A percentile compares a stretch with the other conserved stretches of the same genome.
Evolutionary conservation across 2,113 vertebrate species (phyloP).

Genomic region (Piprites chloris): DNA sequence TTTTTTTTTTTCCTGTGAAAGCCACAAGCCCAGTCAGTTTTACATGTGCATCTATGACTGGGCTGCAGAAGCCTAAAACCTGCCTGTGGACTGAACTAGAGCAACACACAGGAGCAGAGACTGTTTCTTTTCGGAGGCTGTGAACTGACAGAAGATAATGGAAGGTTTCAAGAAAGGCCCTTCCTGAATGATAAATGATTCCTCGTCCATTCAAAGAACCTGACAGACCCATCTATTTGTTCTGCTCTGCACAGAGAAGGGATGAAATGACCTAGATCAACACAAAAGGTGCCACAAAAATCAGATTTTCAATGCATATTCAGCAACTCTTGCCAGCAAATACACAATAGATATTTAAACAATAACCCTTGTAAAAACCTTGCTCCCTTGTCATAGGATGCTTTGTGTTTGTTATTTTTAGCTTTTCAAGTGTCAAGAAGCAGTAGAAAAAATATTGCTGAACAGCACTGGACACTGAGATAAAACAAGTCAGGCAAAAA

Average conservation of each 20-base stretch:
- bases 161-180: background rate
- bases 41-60: background rate
- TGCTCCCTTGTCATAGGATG: background rate
- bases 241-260: background rate
- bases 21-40: background rate
- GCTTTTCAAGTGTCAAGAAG: background rate
- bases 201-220: background rate
- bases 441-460: background rate
- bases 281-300: background rate
- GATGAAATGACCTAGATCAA: background rate
- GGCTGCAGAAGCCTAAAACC: background rate
- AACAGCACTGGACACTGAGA: background rate
- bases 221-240: background rate
- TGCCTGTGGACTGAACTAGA: background rate
- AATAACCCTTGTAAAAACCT: background rate
- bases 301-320: slow-evolving; percentile 9
- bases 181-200: background rate
- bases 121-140: background rate
- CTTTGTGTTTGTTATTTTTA: background rate
- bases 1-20: background rate
- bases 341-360: background rate
- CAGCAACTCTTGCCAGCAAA: background rate
- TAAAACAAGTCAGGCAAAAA: background rate
- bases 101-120: background rate
- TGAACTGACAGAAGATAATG: background rate